Base-by-base conservation (phyloP, 37 sponge, comb jelly and placozoan genomes). In the Cladorhizidae sp. region DNA sequence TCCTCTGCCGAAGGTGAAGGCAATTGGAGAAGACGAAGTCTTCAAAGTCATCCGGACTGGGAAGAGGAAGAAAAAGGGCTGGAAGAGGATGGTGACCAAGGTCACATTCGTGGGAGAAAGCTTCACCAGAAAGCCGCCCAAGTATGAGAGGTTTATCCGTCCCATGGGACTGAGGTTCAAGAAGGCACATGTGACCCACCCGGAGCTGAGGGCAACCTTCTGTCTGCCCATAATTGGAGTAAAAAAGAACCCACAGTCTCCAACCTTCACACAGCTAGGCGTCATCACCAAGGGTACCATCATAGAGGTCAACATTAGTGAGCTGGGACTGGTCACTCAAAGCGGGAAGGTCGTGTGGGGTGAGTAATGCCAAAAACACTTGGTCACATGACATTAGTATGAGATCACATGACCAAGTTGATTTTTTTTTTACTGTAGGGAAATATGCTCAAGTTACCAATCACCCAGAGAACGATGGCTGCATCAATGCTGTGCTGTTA, bases 381-480 rank as follows among this genome's bases (percentile, higher is more conserved):
- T 37, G 68, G 20, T 29, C 40, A 28, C 45, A 72, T 72, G 20
- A 18, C 25, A 40, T 42, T 1, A 72, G 50, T 28, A 7, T 2
- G 31, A 72, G 22, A 2, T 20, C 25, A 22, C n/a, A 11, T 57
- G 54, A 7, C 12, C 33, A n/a, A 22, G 14, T 41, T 26, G 11
- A n/a, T 31, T 40, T 37, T 57, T n/a, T 56, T 79, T 3, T 55
- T 5, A 33, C 28, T 72, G 25, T 72, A 95, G 95, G 95, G 0
- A 97, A 99, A 72, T 99, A 96, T 83, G 99, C 99, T n/a, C 99
- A 99, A 69, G 99, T 99, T 1, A 99, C 99, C 0, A 99, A 99
- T 58, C 76, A 96, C 83, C 99, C 99, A 45, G 99, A 99, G 70
- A 99, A 99, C 81, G 99, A 99, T 73, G 99, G 99, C 58, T 99